A percentile compares a stretch with the other conserved stretches of the same genome.
These are phyloP conservation scores for Harpalus rubripes DNA, from an alignment of 2,888 invertebrate genomes.

Conservation along the genomic window DNA sequence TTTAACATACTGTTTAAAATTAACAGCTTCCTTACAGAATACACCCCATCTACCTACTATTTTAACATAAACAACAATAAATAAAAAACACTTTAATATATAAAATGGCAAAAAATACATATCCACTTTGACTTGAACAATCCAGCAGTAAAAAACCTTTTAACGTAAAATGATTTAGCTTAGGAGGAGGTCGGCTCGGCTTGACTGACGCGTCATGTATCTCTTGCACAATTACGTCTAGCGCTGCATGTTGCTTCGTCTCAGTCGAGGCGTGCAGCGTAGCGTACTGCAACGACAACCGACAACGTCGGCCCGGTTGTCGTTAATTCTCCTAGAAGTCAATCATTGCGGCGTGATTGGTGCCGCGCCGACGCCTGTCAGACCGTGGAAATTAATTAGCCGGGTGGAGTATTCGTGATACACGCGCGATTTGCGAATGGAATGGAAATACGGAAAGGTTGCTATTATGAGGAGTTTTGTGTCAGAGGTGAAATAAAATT, in stretches of 20 bases:
- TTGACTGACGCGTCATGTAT: slow-evolving; percentile 27
- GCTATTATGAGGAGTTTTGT: not conserved
- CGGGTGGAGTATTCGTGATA: slow-evolving; percentile 24
- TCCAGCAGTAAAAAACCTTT: slow-evolving; percentile 7
- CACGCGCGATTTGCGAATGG: slow-evolving; percentile 21
- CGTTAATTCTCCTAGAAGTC: slow-evolving; percentile 41
- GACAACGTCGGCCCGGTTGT: slow-evolving; percentile 24
- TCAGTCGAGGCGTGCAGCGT: not conserved
- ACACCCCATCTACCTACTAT: not conserved
- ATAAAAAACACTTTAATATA: slow-evolving; percentile 5
- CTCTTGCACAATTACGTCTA: slow-evolving; percentile 22
- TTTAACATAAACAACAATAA: not conserved
- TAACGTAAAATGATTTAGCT: slow-evolving; percentile 1
- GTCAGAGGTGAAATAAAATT: not conserved
- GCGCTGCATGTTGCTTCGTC: slow-evolving; percentile 4
- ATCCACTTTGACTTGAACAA: not conserved
- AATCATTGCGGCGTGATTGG: slow-evolving; percentile 49
- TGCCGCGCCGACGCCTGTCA: slow-evolving; percentile 27
- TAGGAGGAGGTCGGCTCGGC: not conserved
- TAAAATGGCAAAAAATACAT: not conserved
- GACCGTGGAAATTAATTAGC: slow-evolving; percentile 43
- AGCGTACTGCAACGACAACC: slow-evolving; percentile 7
- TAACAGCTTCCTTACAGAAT: too few species aligned
- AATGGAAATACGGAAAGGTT: not conserved
- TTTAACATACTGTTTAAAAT: too few species aligned